Percentiles rank a stretch among this genome's conserved stretches.
Conservation (phyloP, 2,888 invertebrate species). For the Seladonia tumulorum region DNA sequence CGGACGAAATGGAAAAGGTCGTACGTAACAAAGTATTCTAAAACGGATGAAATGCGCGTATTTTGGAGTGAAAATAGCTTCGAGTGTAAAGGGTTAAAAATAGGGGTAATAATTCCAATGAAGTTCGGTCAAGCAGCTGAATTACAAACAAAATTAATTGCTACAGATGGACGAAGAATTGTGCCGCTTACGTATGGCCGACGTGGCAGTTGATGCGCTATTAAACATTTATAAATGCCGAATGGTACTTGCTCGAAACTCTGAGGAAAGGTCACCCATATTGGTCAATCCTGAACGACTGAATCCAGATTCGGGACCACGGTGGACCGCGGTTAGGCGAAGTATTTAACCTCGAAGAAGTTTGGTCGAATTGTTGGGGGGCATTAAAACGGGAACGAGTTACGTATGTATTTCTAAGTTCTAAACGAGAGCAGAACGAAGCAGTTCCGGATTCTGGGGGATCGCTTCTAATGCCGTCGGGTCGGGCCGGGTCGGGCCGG, state of each 20-base stretch:
- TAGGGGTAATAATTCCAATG: too few species aligned
- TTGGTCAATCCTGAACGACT: neutral
- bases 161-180: too few species aligned
- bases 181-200: too few species aligned
- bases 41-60: too few species aligned
- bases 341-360: slow-evolving; percentile 11
- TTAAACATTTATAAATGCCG: too few species aligned
- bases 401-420: slow-evolving; percentile 7
- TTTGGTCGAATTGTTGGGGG: slow-evolving; percentile 14
- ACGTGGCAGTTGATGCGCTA: too few species aligned
- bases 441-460: slow-evolving; percentile 13
- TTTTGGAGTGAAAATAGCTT: too few species aligned
- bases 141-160: too few species aligned
- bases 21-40: too few species aligned
- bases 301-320: neutral
- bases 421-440: slow-evolving; percentile 21
- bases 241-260: neutral
- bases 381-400: slow-evolving; percentile 17
- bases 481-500: slow-evolving; percentile 1
- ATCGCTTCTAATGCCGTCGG: slow-evolving; percentile 38
- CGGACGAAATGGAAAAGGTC: too few species aligned
- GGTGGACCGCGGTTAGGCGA: neutral
- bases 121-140: too few species aligned
- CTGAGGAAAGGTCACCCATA: neutral
- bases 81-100: too few species aligned